These are phyloP conservation scores for Atta cephalotes DNA, from an alignment of 1,140 invertebrate species.

Conservation along the genomic window DNA sequence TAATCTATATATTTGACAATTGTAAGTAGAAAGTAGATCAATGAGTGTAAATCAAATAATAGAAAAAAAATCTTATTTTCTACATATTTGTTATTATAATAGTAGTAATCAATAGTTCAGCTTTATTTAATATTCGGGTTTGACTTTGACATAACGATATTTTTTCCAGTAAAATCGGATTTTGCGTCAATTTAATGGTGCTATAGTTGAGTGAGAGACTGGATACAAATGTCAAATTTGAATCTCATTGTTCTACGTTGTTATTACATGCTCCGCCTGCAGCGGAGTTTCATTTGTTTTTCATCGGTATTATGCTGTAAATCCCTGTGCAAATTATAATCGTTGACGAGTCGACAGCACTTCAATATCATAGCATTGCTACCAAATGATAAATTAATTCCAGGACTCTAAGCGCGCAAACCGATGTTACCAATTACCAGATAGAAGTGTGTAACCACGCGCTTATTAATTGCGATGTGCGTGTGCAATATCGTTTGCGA, in stretches of 20 bases:
- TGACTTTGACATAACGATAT: background rate
- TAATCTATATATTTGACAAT: background rate
- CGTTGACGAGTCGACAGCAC: background rate
- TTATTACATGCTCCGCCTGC: background rate
- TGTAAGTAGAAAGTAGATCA: no score
- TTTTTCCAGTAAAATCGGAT: background rate
- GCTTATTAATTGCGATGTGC: slow-evolving; percentile 25
- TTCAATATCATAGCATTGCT: slow-evolving; percentile 34
- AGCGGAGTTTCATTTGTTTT: slow-evolving; percentile 13
- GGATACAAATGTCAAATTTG: slow-evolving; percentile 4
- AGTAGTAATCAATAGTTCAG: no score
- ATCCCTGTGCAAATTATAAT: slow-evolving; percentile 41
- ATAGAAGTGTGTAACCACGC: slow-evolving; percentile 17
- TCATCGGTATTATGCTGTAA: background rate
- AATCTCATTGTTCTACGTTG: background rate
- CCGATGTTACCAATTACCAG: slow-evolving; percentile 18
- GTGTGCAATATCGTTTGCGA: slow-evolving; percentile 23
- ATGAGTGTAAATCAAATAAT: no score
- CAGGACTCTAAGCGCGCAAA: slow-evolving; percentile 21
- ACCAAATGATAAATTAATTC: slow-evolving; percentile 40
- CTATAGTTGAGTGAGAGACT: background rate
- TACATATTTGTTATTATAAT: no score
- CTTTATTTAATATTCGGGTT: background rate
- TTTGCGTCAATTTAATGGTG: background rate
- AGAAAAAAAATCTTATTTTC: no score